Percentiles rank a stretch among this genome's conserved stretches.
These are phyloP conservation scores for Lichenostomus cassidix DNA, from an alignment of 2,113 vertebrate genomes.

Conservation along the genomic window DNA sequence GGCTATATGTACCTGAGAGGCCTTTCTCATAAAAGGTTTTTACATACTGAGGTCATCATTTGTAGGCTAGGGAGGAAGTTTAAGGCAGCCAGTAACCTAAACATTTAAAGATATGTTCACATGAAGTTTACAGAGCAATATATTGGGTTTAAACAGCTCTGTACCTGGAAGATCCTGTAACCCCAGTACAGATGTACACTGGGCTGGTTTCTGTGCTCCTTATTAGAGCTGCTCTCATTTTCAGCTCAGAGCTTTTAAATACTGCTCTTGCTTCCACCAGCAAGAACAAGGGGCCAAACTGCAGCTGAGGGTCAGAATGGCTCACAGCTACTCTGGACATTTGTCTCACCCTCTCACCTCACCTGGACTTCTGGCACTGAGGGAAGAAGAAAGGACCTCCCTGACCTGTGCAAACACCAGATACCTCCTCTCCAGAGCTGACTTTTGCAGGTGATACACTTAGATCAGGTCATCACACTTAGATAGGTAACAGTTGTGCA, in stretches of 20 bases:
- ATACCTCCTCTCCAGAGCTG: background rate
- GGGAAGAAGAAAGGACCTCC: background rate
- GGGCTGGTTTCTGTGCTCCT: background rate
- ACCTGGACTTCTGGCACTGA: background rate
- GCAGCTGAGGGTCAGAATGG: background rate
- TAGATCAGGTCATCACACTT: background rate
- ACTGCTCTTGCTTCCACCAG: background rate
- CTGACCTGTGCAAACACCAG: background rate
- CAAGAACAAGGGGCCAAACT: background rate
- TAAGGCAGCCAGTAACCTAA: background rate
- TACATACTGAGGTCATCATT: background rate
- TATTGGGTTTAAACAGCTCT: background rate
- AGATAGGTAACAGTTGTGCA: background rate
- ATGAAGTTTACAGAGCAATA: background rate
- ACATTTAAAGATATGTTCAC: background rate
- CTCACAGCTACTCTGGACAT: background rate
- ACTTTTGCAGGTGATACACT: background rate
- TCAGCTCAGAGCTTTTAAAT: background rate
- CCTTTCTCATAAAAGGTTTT: background rate
- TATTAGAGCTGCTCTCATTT: background rate
- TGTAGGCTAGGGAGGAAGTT: background rate
- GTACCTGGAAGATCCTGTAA: background rate
- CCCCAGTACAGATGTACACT: fast-evolving
- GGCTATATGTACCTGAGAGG: background rate
- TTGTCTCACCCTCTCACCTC: background rate